Evolutionary conservation across 2,113 vertebrate species (phyloP).

Genomic region (Zingel zingel): DNA sequence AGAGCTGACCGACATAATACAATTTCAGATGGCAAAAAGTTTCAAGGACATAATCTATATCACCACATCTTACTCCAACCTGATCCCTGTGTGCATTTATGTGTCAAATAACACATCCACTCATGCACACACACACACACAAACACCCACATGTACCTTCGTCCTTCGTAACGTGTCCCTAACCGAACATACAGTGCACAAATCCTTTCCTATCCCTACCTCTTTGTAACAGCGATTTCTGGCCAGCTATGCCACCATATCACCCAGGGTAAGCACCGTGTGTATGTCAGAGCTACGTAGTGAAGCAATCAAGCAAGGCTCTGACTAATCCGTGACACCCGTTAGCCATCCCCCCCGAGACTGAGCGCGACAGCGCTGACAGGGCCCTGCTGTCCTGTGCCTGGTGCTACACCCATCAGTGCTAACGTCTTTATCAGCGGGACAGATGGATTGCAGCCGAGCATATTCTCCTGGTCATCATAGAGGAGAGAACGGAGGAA

Average conservation of each 20-base stretch:
- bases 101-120: slow-evolving; percentile 23
- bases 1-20: background rate
- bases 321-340: slow-evolving; percentile 69
- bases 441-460: slow-evolving; percentile 60
- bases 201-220: slow-evolving; percentile 42
- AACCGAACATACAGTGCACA: slow-evolving; percentile 25
- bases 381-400: slow-evolving; percentile 50
- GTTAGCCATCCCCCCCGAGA: slow-evolving; percentile 66
- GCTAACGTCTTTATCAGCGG: slow-evolving; percentile 76
- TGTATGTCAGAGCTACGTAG: slow-evolving; percentile 51
- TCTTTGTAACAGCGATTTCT: slow-evolving; percentile 39
- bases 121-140: slow-evolving; percentile 16
- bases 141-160: background rate
- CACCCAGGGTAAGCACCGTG: slow-evolving; percentile 42
- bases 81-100: background rate
- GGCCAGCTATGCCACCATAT: slow-evolving; percentile 34
- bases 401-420: slow-evolving; percentile 67
- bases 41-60: slow-evolving; percentile 19
- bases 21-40: background rate
- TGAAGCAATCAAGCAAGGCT: slow-evolving; percentile 74
- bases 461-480: slow-evolving; percentile 66
- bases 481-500: slow-evolving; percentile 2
- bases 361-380: slow-evolving; percentile 53
- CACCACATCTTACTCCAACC: background rate
- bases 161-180: background rate